Conservation (phyloP, 2,113 vertebrate species). For the Spea multiplicata region DNA sequence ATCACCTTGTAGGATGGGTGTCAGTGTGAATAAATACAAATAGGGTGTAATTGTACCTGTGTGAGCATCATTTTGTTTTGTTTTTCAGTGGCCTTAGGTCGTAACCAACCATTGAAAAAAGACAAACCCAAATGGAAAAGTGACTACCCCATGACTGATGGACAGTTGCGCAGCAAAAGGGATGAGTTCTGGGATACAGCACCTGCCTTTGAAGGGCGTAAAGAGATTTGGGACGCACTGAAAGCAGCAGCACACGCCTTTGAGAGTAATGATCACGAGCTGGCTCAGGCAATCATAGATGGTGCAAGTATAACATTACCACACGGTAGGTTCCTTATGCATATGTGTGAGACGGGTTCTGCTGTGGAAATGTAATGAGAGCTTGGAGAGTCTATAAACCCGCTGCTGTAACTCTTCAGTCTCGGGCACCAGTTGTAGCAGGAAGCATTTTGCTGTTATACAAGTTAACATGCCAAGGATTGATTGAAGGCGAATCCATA, state of each 20-base stretch:
- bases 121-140: slow-evolving; percentile 99
- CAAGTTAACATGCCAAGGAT: too few relatives aligned
- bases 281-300: slow-evolving; percentile 96
- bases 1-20: too few relatives aligned
- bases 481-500: neutral
- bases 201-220: slow-evolving; percentile 93
- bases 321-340: slow-evolving; percentile 74
- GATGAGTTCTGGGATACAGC: slow-evolving; percentile 98
- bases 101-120: slow-evolving; percentile 94
- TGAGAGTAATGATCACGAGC: slow-evolving; percentile 91
- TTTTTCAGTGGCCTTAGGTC: slow-evolving; percentile 86
- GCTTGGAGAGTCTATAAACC: too few relatives aligned
- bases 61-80: slow-evolving; percentile 26
- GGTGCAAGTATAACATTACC: slow-evolving; percentile 95
- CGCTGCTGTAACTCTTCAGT: neutral
- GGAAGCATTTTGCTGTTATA: neutral
- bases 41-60: too few relatives aligned
- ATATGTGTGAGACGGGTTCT: neutral
- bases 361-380: too few relatives aligned
- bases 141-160: slow-evolving; percentile 97
- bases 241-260: slow-evolving; percentile 92
- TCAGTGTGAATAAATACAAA: too few relatives aligned
- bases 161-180: slow-evolving; percentile 94
- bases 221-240: slow-evolving; percentile 97
- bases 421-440: too few relatives aligned